Conservation (phyloP, 2,797 vertebrate genomes). For the Clamator glandarius region DNA sequence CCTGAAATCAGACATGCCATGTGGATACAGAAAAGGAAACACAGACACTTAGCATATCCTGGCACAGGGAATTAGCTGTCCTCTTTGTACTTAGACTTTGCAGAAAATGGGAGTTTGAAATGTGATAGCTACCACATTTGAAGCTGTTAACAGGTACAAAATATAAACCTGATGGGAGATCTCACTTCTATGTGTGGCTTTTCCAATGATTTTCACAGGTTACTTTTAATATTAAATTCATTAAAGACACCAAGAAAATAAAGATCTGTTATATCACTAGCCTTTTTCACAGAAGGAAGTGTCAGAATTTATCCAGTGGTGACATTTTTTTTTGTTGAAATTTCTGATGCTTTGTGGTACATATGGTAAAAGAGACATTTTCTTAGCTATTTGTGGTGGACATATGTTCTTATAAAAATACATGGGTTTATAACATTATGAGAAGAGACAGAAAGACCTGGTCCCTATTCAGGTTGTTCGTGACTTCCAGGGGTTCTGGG, state of each 20-base stretch:
- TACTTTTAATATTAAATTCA: not conserved
- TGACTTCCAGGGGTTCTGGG: no score
- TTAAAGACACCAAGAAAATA: not conserved
- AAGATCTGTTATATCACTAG: not conserved
- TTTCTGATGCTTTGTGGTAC: not conserved
- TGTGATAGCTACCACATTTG: not conserved
- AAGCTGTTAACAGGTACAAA: not conserved
- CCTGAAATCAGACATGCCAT: not conserved
- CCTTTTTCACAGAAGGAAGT: not conserved
- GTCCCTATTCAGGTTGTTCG: no score
- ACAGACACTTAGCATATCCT: not conserved
- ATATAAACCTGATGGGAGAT: conserved; percentile 24
- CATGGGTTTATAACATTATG: no score
- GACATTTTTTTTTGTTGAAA: not conserved
- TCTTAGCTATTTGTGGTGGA: not conserved
- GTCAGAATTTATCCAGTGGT: not conserved
- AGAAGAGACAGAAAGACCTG: no score
- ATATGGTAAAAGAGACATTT: not conserved
- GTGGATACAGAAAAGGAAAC: not conserved
- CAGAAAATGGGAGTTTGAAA: not conserved
- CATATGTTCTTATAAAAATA: not conserved
- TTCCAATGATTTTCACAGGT: not conserved
- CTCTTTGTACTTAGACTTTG: not conserved
- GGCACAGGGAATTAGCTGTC: not conserved
- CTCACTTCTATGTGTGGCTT: not conserved